Percentiles rank a stretch among this genome's conserved stretches.
phyloP scores from a whole-genome alignment of 2,113 vertebrate genomes.

The Picathartes gymnocephalus region DNA sequence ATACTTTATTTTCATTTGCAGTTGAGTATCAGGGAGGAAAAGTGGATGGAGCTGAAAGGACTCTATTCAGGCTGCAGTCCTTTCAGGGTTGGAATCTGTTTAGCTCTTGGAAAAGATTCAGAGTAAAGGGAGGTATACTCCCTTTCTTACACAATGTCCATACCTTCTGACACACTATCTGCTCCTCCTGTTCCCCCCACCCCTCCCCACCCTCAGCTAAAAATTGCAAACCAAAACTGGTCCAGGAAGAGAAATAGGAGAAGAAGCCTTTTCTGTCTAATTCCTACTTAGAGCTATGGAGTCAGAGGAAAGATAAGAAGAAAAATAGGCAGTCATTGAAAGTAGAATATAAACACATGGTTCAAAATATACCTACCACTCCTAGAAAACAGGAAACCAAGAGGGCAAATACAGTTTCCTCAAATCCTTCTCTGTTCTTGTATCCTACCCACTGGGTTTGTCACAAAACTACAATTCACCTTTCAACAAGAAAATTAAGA shows the following conservation, averaged over 20 bases:
- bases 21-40: background rate
- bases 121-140: background rate
- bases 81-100: background rate
- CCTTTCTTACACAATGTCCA: background rate
- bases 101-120: conserved; percentile 8
- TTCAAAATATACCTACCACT: background rate
- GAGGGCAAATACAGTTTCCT: background rate
- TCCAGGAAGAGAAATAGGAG: background rate
- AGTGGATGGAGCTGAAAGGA: background rate
- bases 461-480: background rate
- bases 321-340: background rate
- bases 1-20: background rate
- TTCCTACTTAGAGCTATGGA: background rate
- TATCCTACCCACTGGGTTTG: background rate
- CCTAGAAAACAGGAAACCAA: background rate
- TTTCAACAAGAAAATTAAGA: background rate
- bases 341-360: background rate
- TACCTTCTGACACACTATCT: background rate
- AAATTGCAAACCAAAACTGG: background rate
- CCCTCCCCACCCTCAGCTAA: background rate
- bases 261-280: background rate
- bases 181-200: background rate
- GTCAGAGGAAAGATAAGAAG: background rate
- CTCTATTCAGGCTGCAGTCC: background rate
- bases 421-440: background rate